A percentile compares a stretch with the other conserved stretches of the same genome.
phyloP scores from a whole-genome alignment of 2,797 vertebrate species.

The Gallinago solitaria region DNA sequence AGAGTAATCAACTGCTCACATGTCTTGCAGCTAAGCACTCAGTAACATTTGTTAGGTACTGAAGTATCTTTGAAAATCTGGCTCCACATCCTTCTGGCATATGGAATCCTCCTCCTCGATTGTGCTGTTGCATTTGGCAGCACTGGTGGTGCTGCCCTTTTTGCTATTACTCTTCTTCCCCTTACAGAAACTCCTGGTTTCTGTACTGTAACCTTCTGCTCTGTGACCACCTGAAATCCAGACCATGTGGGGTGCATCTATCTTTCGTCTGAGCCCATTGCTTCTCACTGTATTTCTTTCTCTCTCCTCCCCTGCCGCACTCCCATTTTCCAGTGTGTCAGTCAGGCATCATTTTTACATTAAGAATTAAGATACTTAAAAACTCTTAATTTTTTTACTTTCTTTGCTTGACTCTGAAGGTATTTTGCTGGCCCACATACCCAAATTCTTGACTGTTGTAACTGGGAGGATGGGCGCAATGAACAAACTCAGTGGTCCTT shows the following conservation, averaged over 20 bases:
- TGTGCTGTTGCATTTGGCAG: conserved; percentile 24
- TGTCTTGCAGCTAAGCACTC: conserved; percentile 10
- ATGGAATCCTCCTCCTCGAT: not conserved
- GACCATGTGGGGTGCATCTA: rapidly evolving
- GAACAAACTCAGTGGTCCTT: not conserved
- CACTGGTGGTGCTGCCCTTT: not conserved
- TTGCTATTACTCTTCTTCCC: not conserved
- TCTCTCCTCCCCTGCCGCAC: not conserved
- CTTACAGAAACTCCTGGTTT: not conserved
- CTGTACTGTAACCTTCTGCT: not conserved
- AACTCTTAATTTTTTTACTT: not conserved
- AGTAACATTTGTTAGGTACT: not conserved
- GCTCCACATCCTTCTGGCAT: not conserved
- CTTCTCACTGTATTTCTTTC: not conserved
- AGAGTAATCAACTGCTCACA: not conserved
- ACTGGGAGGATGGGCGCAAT: not conserved
- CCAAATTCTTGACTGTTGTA: not conserved
- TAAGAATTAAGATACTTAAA: not conserved
- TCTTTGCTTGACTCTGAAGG: not conserved
- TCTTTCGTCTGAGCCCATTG: not conserved
- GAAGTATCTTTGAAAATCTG: conserved; percentile 41
- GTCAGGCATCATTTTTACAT: not conserved
- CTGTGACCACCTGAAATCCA: not conserved
- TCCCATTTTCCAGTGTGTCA: not conserved
- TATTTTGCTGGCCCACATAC: not conserved